A percentile compares a stretch with the other conserved stretches of the same genome.
These are phyloP conservation scores for Phalanger gymnotis DNA, from an alignment of 2,797 vertebrate genomes.

Conservation along the genomic window DNA sequence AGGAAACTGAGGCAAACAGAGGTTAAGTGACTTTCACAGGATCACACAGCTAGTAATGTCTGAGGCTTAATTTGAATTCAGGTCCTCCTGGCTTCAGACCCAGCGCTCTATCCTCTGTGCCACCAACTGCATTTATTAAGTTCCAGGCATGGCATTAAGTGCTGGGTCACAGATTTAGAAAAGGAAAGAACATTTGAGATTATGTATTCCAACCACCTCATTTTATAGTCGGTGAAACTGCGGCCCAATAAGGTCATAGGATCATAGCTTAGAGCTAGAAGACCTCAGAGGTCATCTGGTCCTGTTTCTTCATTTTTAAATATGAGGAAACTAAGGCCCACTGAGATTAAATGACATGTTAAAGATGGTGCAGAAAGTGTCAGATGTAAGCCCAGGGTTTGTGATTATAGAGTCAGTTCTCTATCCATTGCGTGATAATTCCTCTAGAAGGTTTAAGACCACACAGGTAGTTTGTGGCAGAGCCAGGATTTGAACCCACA, in stretches of 20 bases:
- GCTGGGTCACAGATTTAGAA: not conserved
- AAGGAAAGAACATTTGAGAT: not conserved
- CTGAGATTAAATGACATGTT: not conserved
- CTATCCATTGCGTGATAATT: not conserved
- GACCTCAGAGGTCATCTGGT: no score
- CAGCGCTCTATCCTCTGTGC: no score
- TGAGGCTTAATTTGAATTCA: not conserved
- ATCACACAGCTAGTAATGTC: not conserved
- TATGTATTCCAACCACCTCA: not conserved
- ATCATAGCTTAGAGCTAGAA: no score
- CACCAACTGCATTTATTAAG: not conserved
- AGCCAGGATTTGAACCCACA: not conserved
- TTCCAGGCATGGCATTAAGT: not conserved
- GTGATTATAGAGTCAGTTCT: not conserved
- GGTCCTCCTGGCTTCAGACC: not conserved
- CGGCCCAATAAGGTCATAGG: no score
- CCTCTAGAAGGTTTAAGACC: not conserved
- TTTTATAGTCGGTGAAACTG: no score
- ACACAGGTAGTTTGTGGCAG: no score
- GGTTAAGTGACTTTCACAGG: no score
- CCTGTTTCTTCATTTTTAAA: no score
- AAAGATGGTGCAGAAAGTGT: not conserved
- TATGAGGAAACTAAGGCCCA: not conserved
- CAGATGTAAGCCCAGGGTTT: not conserved
- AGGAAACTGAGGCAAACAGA: no score